phyloP scores from a whole-genome alignment of 2,888 invertebrate genomes.

The Timandra comae region DNA sequence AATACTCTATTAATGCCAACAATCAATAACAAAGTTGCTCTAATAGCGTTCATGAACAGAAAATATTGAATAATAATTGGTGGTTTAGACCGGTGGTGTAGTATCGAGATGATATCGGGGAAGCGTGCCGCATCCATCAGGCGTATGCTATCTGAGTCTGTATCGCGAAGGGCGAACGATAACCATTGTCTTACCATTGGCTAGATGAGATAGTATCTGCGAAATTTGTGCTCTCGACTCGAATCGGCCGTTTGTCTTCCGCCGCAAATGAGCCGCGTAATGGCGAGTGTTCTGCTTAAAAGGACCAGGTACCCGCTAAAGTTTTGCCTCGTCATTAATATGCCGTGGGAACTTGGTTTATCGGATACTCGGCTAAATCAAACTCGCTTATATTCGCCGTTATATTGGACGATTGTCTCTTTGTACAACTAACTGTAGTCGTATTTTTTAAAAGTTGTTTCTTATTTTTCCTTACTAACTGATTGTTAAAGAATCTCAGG shows the following conservation, averaged over 20 bases:
- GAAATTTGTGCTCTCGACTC: slow-evolving; percentile 68
- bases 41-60: slow-evolving; percentile 19
- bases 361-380: no score
- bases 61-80: slow-evolving; percentile 76
- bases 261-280: slow-evolving; percentile 72
- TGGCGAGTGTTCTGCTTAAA: slow-evolving; percentile 53
- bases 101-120: slow-evolving; percentile 61
- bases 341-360: slow-evolving; percentile 56
- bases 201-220: slow-evolving; percentile 54
- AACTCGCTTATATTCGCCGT: no score
- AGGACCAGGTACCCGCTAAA: slow-evolving; percentile 55
- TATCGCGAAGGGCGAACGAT: slow-evolving; percentile 61
- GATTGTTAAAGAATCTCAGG: no score
- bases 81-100: slow-evolving; percentile 53
- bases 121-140: slow-evolving; percentile 75
- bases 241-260: slow-evolving; percentile 65
- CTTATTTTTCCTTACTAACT: no score
- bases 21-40: not conserved
- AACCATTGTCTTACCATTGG: slow-evolving; percentile 59
- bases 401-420: no score
- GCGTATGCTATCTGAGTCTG: slow-evolving; percentile 49
- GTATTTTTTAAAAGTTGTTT: no score
- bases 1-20: not conserved
- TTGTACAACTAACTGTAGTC: no score
- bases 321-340: slow-evolving; percentile 69